Conservation (phyloP, 1,140 invertebrate species). For the Drosophila auraria region DNA sequence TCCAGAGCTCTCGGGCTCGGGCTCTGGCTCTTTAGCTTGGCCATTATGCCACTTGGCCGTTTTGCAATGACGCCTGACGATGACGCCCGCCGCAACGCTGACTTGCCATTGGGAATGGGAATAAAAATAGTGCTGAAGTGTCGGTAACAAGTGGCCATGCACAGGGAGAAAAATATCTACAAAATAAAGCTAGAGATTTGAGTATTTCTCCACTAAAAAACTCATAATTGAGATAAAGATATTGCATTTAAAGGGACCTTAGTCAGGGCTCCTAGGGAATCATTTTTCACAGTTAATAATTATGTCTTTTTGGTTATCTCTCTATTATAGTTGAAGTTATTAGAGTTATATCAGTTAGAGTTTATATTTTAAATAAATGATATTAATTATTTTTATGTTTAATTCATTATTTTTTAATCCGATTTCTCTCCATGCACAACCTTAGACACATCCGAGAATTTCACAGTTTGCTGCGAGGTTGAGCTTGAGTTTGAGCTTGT, state of each 20-base stretch:
- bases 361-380: no score
- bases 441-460: conserved; percentile 20
- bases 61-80: conserved; percentile 57
- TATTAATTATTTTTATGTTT: not conserved
- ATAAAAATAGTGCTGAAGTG: conserved; percentile 22
- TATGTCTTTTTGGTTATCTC: not conserved
- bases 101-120: conserved; percentile 50
- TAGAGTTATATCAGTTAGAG: no score
- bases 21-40: conserved; percentile 50
- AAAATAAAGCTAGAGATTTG: not conserved
- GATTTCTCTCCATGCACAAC: conserved; percentile 12
- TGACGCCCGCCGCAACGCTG: conserved; percentile 4
- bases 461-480: conserved; percentile 4
- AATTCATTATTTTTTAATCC: not conserved
- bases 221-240: no score
- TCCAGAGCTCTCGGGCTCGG: conserved; percentile 1
- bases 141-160: conserved; percentile 60
- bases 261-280: no score
- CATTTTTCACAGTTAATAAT: not conserved
- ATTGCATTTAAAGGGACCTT: not conserved
- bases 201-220: no score
- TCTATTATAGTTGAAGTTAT: no score
- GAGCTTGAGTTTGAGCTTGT: conserved; percentile 18
- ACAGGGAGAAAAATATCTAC: conserved; percentile 32
- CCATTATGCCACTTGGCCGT: conserved; percentile 72